Conservation (phyloP, 2,113 vertebrate genomes). For the Hippopotamus amphibius region DNA sequence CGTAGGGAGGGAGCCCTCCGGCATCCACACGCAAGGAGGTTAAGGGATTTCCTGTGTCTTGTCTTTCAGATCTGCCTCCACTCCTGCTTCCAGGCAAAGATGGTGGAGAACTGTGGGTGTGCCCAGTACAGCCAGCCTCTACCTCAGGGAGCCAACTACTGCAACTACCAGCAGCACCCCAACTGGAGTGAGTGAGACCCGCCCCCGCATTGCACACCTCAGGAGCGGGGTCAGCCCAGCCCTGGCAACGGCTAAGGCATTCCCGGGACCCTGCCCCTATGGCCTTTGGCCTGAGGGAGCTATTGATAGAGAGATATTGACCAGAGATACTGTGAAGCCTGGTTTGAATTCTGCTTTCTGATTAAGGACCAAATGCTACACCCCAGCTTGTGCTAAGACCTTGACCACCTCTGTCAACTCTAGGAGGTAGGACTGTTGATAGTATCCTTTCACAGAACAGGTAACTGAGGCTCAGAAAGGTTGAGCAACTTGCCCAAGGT, state of each 20-base stretch:
- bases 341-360: background rate
- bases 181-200: constrained; percentile 89
- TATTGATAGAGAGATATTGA: background rate
- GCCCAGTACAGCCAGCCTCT: constrained; percentile 89
- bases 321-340: background rate
- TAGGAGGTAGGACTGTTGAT: background rate
- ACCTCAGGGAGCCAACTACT: constrained; percentile 85
- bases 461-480: background rate
- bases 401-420: background rate
- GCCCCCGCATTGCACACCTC: background rate
- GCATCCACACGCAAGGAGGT: rapidly evolving
- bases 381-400: background rate
- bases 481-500: background rate
- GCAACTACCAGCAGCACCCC: constrained; percentile 89
- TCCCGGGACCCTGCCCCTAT: background rate
- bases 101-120: constrained; percentile 88
- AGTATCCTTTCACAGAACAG: background rate
- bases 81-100: constrained; percentile 90
- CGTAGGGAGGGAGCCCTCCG: no score
- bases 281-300: background rate
- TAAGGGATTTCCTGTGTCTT: background rate
- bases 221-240: background rate
- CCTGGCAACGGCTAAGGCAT: rapidly evolving
- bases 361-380: background rate
- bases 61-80: constrained; percentile 89